phyloP scores from a whole-genome alignment of 2,113 vertebrate genomes.

The Hystrix cristata region DNA sequence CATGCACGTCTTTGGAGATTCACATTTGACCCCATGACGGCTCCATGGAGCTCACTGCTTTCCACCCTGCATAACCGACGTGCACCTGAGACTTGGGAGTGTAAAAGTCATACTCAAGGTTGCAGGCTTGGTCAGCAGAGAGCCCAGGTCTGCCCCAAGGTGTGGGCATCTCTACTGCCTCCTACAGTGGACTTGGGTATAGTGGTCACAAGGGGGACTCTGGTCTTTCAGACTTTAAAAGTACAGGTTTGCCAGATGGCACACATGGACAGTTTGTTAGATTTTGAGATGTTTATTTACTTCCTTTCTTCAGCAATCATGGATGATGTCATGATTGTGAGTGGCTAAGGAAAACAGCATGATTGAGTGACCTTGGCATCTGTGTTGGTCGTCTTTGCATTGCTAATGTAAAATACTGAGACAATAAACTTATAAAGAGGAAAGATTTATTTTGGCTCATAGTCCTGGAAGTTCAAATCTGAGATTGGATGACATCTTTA shows the following conservation, averaged over 20 bases:
- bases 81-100: not conserved
- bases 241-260: not conserved
- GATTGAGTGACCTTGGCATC: not conserved
- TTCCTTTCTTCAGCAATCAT: not conserved
- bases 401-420: not conserved
- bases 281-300: not conserved
- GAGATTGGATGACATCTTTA: not conserved
- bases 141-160: rapidly evolving
- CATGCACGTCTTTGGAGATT: not conserved
- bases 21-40: not conserved
- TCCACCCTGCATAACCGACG: not conserved
- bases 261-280: not conserved
- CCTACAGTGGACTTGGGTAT: not conserved
- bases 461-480: not conserved
- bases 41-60: not conserved
- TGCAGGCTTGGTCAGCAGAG: not conserved
- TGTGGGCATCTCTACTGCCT: rapidly evolving
- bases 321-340: not conserved
- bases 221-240: not conserved
- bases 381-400: not conserved
- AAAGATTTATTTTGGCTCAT: not conserved
- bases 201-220: rapidly evolving
- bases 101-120: not conserved
- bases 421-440: not conserved
- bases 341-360: not conserved